These are phyloP conservation scores for Hydrotaea cyrtoneurina DNA, from an alignment of 2,888 invertebrate species.

Conservation along the genomic window DNA sequence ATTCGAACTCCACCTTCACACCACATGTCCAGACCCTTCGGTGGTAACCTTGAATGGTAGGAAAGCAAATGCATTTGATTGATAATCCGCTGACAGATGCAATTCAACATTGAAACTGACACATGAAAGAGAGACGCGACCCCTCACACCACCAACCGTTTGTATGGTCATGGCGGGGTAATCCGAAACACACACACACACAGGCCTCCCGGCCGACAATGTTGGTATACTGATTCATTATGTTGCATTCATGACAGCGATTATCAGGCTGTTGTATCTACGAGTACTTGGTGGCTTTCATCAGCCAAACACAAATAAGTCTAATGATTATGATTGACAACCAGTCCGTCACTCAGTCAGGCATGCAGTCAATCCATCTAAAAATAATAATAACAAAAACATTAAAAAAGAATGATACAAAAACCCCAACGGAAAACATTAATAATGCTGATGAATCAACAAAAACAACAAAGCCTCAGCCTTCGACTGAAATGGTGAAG, in stretches of 20 bases:
- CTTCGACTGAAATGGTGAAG: too few species aligned
- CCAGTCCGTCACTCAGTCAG: neutral
- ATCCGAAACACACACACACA: neutral
- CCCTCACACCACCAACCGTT: too few species aligned
- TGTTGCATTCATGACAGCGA: neutral
- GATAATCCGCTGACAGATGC: conserved; percentile 45
- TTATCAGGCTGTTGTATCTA: neutral
- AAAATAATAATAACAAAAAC: too few species aligned
- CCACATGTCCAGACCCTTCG: neutral
- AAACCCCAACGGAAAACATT: neutral
- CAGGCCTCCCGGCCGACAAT: neutral
- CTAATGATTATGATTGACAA: conserved; percentile 42
- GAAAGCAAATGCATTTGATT: conserved; percentile 38
- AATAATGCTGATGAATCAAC: conserved; percentile 17
- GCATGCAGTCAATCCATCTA: neutral
- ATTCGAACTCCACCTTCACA: neutral
- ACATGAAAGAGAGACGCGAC: too few species aligned
- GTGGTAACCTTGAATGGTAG: conserved; percentile 26
- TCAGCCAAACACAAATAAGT: conserved; percentile 9
- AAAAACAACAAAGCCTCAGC: neutral
- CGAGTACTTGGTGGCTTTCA: neutral
- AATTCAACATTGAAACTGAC: too few species aligned
- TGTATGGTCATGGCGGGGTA: neutral
- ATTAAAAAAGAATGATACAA: conserved; percentile 8
- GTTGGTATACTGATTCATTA: conserved; percentile 40